Evolutionary conservation across 2,113 vertebrate species (phyloP).

Genomic region (Petrocephalus microphthalmus): DNA sequence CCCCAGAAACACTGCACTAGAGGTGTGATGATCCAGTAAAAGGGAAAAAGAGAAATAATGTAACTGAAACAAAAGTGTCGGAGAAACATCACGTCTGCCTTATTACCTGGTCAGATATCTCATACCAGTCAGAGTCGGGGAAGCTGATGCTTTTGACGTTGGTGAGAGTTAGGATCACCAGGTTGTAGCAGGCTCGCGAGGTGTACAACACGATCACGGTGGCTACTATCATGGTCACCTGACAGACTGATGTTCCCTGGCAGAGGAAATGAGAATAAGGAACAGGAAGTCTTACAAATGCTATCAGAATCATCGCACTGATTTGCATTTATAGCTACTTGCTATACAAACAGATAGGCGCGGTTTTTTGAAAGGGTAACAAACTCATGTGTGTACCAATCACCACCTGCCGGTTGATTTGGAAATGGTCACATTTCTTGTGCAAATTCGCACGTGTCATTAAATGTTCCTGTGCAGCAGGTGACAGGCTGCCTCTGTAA

Average conservation of each 20-base stretch:
- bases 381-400: not conserved
- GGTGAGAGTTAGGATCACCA: slow-evolving; percentile 78
- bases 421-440: not conserved
- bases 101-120: slow-evolving; percentile 89
- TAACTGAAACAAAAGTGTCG: not conserved
- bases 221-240: slow-evolving; percentile 80
- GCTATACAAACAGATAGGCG: not conserved
- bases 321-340: not conserved
- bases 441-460: not conserved
- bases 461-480: not conserved
- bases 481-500: not conserved
- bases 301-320: not conserved
- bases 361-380: not conserved
- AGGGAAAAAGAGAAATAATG: not conserved
- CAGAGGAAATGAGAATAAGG: slow-evolving; percentile 12
- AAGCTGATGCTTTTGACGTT: slow-evolving; percentile 75
- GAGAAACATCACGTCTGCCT: not conserved
- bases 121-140: slow-evolving; percentile 97
- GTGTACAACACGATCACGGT: slow-evolving; percentile 84
- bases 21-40: not conserved
- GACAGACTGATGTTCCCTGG: slow-evolving; percentile 94
- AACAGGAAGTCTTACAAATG: not conserved
- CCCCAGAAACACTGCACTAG: not conserved
- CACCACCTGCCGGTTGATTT: not conserved
- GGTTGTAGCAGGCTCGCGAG: slow-evolving; percentile 91